A percentile compares a stretch with the other conserved stretches of the same genome.
Evolutionary conservation across 2,797 vertebrate genomes (phyloP).

Genomic region (Ctenochaetus hawaiiensis): DNA sequence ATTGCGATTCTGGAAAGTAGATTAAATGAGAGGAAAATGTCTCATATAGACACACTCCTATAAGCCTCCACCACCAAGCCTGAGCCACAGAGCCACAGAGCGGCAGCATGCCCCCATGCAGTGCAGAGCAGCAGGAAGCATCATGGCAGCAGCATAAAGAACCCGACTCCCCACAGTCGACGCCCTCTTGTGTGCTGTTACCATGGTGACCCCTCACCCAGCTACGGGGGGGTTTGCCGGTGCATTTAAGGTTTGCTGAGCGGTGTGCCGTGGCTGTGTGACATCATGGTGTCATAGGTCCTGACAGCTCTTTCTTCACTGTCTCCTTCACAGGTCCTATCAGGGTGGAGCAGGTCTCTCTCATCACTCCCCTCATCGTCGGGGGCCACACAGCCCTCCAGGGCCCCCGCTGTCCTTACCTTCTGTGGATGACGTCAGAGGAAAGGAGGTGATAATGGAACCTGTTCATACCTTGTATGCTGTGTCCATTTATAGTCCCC

Average conservation of each 20-base stretch:
- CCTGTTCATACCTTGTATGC: slow-evolving; percentile 11
- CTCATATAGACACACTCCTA: background rate
- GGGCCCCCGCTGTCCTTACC: slow-evolving; percentile 76
- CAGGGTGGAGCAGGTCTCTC: slow-evolving; percentile 61
- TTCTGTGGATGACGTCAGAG: slow-evolving; percentile 88
- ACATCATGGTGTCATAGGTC: slow-evolving; percentile 85
- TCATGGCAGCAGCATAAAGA: slow-evolving; percentile 49
- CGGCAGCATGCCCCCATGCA: slow-evolving; percentile 51
- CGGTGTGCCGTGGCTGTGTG: slow-evolving; percentile 87
- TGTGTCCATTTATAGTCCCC: background rate
- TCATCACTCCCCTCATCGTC: slow-evolving; percentile 49
- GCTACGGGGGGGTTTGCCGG: slow-evolving; percentile 60
- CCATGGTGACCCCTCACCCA: slow-evolving; percentile 79
- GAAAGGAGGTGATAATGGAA: slow-evolving; percentile 78
- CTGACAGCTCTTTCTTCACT: slow-evolving; percentile 75
- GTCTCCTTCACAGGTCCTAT: slow-evolving; percentile 65
- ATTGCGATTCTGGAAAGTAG: slow-evolving; percentile 43
- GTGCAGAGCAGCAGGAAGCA: slow-evolving; percentile 56
- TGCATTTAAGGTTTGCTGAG: slow-evolving; percentile 85
- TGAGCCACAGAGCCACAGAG: slow-evolving; percentile 4
- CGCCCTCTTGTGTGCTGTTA: slow-evolving; percentile 61
- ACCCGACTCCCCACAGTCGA: slow-evolving; percentile 41
- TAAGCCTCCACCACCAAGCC: background rate
- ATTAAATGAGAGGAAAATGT: slow-evolving; percentile 35
- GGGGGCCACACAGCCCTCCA: slow-evolving; percentile 54